Evolutionary conservation across 2,113 vertebrate genomes (phyloP).

Genomic region (Montifringilla adamsi): DNA sequence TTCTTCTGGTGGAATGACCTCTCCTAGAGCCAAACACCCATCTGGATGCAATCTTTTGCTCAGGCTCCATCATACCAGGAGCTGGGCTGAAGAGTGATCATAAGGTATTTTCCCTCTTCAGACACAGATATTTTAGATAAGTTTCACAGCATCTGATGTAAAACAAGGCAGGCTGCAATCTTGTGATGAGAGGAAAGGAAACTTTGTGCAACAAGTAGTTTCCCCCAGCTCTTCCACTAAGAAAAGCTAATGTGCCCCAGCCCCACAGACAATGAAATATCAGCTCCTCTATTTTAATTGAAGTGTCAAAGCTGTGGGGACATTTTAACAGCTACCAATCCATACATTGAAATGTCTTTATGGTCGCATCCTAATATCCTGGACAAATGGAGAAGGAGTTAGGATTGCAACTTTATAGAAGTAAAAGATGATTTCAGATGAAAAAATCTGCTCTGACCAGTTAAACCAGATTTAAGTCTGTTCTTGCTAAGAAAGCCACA

Average conservation of each 20-base stretch:
- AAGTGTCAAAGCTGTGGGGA: neutral
- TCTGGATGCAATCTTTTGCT: neutral
- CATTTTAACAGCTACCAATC: neutral
- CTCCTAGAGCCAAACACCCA: neutral
- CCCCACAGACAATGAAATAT: neutral
- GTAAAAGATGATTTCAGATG: neutral
- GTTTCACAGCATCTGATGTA: neutral
- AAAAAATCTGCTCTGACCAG: neutral
- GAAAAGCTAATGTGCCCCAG: neutral
- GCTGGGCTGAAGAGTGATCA: neutral
- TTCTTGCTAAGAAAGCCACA: slow-evolving; percentile 27
- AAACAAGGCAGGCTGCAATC: neutral
- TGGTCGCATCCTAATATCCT: neutral
- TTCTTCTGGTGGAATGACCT: neutral
- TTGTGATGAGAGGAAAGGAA: neutral
- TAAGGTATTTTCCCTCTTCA: neutral
- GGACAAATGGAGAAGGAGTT: neutral
- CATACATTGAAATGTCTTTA: neutral
- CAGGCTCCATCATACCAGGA: neutral
- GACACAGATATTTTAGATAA: neutral
- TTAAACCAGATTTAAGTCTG: neutral
- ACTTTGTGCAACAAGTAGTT: neutral
- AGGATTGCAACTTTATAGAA: neutral
- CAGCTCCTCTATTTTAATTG: neutral
- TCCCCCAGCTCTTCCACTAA: neutral